Evolutionary conservation across 1,140 invertebrate species (phyloP), one percentile per base, ranked within the genome.

Genomic region (Lordiphosa mommai): DNA sequence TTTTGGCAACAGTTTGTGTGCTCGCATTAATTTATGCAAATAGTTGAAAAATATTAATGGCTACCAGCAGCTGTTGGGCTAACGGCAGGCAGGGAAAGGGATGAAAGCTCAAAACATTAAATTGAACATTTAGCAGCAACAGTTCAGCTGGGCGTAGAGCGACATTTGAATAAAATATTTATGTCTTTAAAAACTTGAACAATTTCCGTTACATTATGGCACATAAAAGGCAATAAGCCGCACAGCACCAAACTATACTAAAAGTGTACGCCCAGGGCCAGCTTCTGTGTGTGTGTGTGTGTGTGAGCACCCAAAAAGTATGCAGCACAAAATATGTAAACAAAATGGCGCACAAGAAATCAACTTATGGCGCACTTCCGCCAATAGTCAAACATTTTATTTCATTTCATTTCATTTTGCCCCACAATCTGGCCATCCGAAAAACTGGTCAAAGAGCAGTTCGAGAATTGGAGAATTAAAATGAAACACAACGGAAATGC

Each of bases 1-100:
- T 77, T 84, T 84, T 72, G 72, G 68, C 68, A 84, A 84, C 72
- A 77, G 69, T 84, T 84, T 84, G 77, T 69, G 72, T 65, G 63
- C 72, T 47, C 68, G 61, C 77, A 84, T 84, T 84, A 84, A 84
- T 84, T 84, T 84, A 84, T 84, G 77, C 60, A 84, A 84, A 84
- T 84, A 84, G 77, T 84, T 84, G 63, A 71, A 76, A 84, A 84
- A 84, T 84, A 77, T 84, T 84, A 84, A 84, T 82, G 77, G 72
- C 72, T 51, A 30, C 47, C 66, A 65, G 59, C 72, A 77, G 77
- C 64, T 76, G 72, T 33, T 47, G 20, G 20, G 51, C 51, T 13
- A 48, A 4, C 23, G 16, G 4, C 17, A 23, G 40, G 23, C 4
- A 13, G 27, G 10, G 34, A 49, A 40, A 44, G 30, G 57, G 17